Evolutionary conservation across 2,888 invertebrate species (phyloP).

Genomic region (Corythucha ciliata): DNA sequence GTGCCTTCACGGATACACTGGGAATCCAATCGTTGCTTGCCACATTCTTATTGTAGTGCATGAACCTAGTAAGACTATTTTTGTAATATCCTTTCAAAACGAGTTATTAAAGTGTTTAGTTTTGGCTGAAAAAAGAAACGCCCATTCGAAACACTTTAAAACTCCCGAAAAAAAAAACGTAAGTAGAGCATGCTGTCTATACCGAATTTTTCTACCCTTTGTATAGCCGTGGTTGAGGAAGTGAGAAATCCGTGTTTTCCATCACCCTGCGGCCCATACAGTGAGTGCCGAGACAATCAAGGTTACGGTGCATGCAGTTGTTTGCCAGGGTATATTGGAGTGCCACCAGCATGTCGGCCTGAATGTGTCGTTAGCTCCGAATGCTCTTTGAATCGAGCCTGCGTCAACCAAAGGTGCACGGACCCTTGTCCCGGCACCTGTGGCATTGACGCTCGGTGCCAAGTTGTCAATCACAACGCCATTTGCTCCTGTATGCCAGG

Average conservation of each 20-base stretch:
- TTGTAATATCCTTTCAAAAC: not conserved
- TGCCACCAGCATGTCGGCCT: conserved; percentile 64
- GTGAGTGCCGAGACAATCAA: conserved; percentile 53
- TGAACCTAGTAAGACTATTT: conserved; percentile 35
- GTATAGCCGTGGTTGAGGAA: conserved; percentile 29
- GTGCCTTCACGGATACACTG: conserved; percentile 63
- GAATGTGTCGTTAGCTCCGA: conserved; percentile 70
- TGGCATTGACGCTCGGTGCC: conserved; percentile 60
- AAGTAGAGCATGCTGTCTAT: no score
- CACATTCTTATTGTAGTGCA: conserved; percentile 66
- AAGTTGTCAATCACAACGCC: conserved; percentile 65
- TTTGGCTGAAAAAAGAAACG: not conserved
- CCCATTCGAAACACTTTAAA: not conserved
- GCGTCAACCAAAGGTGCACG: conserved; percentile 63
- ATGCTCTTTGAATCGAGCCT: conserved; percentile 60
- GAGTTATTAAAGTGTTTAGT: no score
- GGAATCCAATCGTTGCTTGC: conserved; percentile 50
- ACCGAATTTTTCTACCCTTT: no score
- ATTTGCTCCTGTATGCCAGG: conserved; percentile 61
- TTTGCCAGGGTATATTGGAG: conserved; percentile 56
- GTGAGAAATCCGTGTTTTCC: conserved; percentile 35
- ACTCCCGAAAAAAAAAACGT: no score
- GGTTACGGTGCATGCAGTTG: conserved; percentile 67
- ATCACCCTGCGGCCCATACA: conserved; percentile 64
- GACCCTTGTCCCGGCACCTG: conserved; percentile 69